Conservation (phyloP, 2,797 vertebrate species). For the Dendrocincla tyrannina region DNA sequence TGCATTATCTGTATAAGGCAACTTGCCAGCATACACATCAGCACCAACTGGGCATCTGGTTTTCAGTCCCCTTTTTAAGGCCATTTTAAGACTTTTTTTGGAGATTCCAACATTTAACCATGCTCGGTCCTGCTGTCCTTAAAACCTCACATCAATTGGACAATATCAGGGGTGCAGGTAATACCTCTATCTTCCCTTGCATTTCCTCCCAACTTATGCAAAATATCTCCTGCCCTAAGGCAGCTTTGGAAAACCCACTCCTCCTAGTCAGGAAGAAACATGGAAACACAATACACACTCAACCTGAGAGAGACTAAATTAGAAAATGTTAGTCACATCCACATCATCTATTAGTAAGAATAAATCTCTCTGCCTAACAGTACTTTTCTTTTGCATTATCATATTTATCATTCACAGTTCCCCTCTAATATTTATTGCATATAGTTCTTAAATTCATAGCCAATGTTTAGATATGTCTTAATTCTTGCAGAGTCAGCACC, state of each 20-base stretch:
- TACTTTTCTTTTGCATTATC: background rate
- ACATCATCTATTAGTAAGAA: background rate
- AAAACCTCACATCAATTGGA: background rate
- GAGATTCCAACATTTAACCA: background rate
- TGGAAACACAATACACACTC: background rate
- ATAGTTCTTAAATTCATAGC: background rate
- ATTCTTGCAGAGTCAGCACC: background rate
- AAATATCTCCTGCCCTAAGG: background rate
- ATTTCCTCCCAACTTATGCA: background rate
- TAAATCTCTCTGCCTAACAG: background rate
- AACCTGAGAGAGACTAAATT: background rate
- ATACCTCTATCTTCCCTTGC: background rate
- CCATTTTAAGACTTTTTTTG: background rate
- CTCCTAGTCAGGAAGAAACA: background rate
- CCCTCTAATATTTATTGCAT: background rate
- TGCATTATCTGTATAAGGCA: background rate
- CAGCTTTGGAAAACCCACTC: background rate
- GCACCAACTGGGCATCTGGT: background rate
- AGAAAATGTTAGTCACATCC: background rate
- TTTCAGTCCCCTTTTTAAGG: background rate
- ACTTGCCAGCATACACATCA: fast-evolving
- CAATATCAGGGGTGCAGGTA: background rate
- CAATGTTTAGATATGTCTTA: background rate
- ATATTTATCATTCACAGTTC: background rate
- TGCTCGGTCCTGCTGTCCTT: background rate